Evolutionary conservation across 2,113 vertebrate species (phyloP).

Genomic region (Rhea pennata): DNA sequence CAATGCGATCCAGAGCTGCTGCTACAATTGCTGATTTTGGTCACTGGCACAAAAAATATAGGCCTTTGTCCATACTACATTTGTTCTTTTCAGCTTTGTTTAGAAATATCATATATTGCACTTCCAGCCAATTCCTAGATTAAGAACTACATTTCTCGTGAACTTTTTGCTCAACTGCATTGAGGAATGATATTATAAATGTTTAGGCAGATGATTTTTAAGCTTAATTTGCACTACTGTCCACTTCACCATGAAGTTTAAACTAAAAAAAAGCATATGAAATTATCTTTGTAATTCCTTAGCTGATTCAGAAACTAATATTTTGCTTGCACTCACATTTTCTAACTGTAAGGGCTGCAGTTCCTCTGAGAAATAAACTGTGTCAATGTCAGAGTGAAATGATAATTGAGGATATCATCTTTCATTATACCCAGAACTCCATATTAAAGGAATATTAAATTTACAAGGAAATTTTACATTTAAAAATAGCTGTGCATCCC

Average conservation of each 20-base stretch:
- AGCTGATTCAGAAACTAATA: not conserved
- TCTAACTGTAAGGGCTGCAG: not conserved
- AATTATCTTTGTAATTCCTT: not conserved
- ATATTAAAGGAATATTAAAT: not conserved
- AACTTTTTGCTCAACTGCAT: no score
- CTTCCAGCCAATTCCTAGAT: no score
- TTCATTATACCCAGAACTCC: not conserved
- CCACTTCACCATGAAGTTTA: not conserved
- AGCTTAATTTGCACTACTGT: not conserved
- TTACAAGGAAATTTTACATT: not conserved
- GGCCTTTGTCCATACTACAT: no score
- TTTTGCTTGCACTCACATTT: not conserved
- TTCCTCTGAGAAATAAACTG: not conserved
- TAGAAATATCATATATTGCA: no score
- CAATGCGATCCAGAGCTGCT: no score
- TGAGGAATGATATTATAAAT: no score
- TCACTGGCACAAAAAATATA: no score
- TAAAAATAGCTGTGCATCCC: not conserved
- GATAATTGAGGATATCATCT: not conserved
- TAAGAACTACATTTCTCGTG: no score
- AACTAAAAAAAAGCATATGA: not conserved
- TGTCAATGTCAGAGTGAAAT: not conserved
- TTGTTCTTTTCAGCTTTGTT: no score
- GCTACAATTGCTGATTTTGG: no score
- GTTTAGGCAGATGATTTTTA: not conserved